These are phyloP conservation scores for Pyrrhia umbra DNA, from an alignment of 2,888 invertebrate species.

Conservation along the genomic window DNA sequence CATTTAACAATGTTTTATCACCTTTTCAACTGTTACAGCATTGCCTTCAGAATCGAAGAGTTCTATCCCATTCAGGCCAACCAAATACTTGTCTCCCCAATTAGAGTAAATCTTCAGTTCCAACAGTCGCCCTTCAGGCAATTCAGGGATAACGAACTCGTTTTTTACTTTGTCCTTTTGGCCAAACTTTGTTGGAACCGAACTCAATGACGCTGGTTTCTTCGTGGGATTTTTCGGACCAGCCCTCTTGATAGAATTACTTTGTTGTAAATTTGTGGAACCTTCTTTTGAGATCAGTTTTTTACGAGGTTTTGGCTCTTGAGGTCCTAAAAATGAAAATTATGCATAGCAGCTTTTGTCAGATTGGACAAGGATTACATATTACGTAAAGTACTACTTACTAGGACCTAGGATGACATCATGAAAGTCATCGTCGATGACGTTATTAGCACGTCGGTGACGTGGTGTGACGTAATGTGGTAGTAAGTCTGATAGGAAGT, in stretches of 20 bases:
- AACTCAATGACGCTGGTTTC: slow-evolving; percentile 70
- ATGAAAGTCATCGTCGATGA: slow-evolving; percentile 81
- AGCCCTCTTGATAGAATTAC: slow-evolving; percentile 61
- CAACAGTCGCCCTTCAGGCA: slow-evolving; percentile 92
- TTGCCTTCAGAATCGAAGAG: slow-evolving; percentile 92
- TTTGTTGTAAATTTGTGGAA: slow-evolving; percentile 59
- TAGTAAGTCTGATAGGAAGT: slow-evolving; percentile 83
- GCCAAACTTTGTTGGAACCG: slow-evolving; percentile 67
- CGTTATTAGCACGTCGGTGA: slow-evolving; percentile 72
- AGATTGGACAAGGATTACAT: neutral
- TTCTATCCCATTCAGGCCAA: slow-evolving; percentile 95
- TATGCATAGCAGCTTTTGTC: neutral
- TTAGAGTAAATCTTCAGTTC: slow-evolving; percentile 93
- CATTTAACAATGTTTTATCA: slow-evolving; percentile 69
- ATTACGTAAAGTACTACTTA: slow-evolving; percentile 64
- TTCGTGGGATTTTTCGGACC: slow-evolving; percentile 69
- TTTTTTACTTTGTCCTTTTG: slow-evolving; percentile 73
- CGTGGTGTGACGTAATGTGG: slow-evolving; percentile 87
- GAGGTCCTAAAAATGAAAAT: slow-evolving; percentile 62
- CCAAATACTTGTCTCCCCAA: slow-evolving; percentile 95
- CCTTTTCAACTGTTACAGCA: slow-evolving; percentile 91
- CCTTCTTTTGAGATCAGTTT: slow-evolving; percentile 66
- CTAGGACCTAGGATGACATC: slow-evolving; percentile 82
- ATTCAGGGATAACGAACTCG: slow-evolving; percentile 94
- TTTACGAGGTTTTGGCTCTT: slow-evolving; percentile 68